A percentile compares a stretch with the other conserved stretches of the same genome.
Evolutionary conservation across 2,797 vertebrate species (phyloP).

Genomic region (Sebastes diaconus): DNA sequence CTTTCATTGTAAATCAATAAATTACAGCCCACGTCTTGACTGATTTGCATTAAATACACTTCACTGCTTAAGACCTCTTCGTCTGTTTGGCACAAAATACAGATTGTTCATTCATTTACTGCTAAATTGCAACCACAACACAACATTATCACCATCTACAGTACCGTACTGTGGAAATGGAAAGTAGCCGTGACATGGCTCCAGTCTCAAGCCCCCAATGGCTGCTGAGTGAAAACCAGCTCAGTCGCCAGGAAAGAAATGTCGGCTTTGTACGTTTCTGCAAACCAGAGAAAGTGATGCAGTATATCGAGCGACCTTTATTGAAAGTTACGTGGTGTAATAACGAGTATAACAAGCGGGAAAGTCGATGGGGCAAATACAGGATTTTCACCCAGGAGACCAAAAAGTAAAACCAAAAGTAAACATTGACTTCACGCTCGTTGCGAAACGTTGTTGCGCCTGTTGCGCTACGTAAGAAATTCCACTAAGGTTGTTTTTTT

Average conservation of each 20-base stretch:
- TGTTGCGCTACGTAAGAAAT: background rate
- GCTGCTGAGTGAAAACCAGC: background rate
- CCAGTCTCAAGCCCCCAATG: background rate
- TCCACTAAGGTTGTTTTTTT: background rate
- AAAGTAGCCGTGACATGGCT: background rate
- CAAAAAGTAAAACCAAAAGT: background rate
- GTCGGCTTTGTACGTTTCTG: too few relatives aligned
- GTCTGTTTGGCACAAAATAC: background rate
- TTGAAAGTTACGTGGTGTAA: too few relatives aligned
- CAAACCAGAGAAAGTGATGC: too few relatives aligned
- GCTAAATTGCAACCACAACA: background rate
- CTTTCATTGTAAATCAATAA: conserved; percentile 15
- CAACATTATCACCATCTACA: background rate
- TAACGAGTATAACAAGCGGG: too few relatives aligned
- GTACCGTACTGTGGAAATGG: background rate
- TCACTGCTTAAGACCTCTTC: background rate
- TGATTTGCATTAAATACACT: conserved; percentile 28
- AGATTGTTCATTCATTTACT: background rate
- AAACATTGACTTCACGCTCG: background rate
- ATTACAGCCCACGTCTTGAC: background rate
- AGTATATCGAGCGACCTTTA: too few relatives aligned
- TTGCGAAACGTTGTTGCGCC: background rate
- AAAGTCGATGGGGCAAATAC: too few relatives aligned
- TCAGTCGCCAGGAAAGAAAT: too few relatives aligned
- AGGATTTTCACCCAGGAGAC: too few relatives aligned